A percentile compares a stretch with the other conserved stretches of the same genome.
These are phyloP conservation scores for Forficula auricularia DNA, from an alignment of 1,140 invertebrate species.

Conservation along the genomic window DNA sequence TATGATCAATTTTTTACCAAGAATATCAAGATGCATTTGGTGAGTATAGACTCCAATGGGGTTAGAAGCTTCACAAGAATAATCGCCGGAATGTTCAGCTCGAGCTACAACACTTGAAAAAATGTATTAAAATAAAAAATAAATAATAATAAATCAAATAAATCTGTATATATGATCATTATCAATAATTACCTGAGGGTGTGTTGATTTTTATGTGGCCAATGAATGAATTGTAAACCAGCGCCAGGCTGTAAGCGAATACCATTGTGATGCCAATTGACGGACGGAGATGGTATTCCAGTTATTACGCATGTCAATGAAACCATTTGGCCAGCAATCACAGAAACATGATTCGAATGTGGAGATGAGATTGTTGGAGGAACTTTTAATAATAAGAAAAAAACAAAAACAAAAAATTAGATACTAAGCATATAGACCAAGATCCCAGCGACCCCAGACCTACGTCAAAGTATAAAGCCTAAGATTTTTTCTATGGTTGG, in stretches of 20 bases:
- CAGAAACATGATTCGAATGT: not conserved
- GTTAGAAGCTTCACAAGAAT: slow-evolving; percentile 1
- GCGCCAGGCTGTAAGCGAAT: not conserved
- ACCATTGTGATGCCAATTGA: slow-evolving; percentile 9
- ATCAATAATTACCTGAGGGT: slow-evolving; percentile 2
- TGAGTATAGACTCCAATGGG: not conserved
- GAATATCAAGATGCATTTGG: not conserved
- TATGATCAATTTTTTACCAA: not conserved
- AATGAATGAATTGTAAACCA: not conserved
- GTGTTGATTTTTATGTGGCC: slow-evolving; percentile 4
- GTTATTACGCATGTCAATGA: slow-evolving; percentile 12
- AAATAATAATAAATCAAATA: not conserved
- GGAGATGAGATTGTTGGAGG: slow-evolving; percentile 10
- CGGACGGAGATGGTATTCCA: slow-evolving; percentile 10
- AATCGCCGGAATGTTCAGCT: not conserved
- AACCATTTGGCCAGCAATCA: slow-evolving; percentile 12
- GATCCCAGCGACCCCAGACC: too few species aligned
- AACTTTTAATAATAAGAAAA: slow-evolving; percentile 9
- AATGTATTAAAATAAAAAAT: not conserved
- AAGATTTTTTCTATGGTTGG: too few species aligned
- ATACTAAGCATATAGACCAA: not conserved
- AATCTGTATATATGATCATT: not conserved
- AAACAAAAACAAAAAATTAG: too few species aligned
- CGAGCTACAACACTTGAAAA: not conserved
- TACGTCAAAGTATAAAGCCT: too few species aligned